Evolutionary conservation across 2,797 vertebrate genomes (phyloP).

Genomic region (Babyrousa celebensis): DNA sequence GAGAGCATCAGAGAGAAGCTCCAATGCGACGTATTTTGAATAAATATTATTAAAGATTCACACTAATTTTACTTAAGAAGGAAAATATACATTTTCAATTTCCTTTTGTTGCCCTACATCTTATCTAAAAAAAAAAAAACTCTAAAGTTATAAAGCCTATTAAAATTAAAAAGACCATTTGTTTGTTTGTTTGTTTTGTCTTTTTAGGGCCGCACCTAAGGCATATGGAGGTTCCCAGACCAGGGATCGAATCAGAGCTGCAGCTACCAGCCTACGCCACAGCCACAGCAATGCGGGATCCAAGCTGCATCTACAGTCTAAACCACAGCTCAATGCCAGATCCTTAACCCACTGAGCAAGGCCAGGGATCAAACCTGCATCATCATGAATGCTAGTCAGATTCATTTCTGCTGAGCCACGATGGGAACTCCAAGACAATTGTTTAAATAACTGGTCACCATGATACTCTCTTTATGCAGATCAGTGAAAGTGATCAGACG

Average conservation of each 20-base stretch:
- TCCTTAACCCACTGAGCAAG: too few species aligned
- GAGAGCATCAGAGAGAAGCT: slow-evolving; percentile 32
- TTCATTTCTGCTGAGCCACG: too few species aligned
- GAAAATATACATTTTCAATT: slow-evolving; percentile 58
- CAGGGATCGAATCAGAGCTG: too few species aligned
- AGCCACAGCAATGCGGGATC: too few species aligned
- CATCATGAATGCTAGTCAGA: too few species aligned
- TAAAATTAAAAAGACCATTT: neutral
- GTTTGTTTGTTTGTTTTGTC: too few species aligned
- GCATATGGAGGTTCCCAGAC: too few species aligned
- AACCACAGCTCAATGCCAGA: too few species aligned
- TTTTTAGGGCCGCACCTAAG: too few species aligned
- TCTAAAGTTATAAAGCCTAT: slow-evolving; percentile 42
- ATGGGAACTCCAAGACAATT: neutral
- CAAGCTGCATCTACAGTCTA: too few species aligned
- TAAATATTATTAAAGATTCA: slow-evolving; percentile 69
- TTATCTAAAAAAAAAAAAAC: slow-evolving; percentile 15
- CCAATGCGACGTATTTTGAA: slow-evolving; percentile 53
- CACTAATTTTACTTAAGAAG: slow-evolving; percentile 67
- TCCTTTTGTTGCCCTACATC: slow-evolving; percentile 61
- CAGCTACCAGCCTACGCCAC: too few species aligned
- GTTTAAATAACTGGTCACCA: neutral
- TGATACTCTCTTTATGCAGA: neutral
- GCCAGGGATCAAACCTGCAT: too few species aligned
- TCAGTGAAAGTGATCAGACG: neutral